Base-by-base conservation (phyloP, 2,113 vertebrate genomes). In the Nestor notabilis region DNA sequence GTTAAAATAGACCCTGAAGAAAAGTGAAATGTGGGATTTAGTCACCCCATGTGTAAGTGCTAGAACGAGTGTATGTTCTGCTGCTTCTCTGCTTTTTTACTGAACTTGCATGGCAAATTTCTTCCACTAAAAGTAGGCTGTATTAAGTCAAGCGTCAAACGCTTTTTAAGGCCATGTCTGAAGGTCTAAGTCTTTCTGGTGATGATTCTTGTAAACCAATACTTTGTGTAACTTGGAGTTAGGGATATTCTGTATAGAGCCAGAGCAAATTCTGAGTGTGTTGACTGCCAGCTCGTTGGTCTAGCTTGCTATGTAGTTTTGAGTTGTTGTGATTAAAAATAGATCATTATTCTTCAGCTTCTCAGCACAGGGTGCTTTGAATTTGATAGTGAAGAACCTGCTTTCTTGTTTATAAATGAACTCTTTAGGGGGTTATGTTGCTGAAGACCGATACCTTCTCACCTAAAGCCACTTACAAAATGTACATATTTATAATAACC, bases 401-500 rank as follows among this genome's bases (percentile, higher is more conserved):
- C 39, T 83, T 91, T 86, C 28, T 10, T 90, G 35, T 75, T 29
- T 74, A 11, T 18, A 55, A 91, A 80, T 83, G 71, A 96, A 83
- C n/a, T 63, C 61, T 52, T 74, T 53, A 29, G 10, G 83, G 50
- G 55, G 19, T 88, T 93, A n/a, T 58, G 74, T n/a, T 96, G 79
- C 66, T 95, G 71, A 87, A 60, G 58, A 74, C 0, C 0, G 50
- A 46, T 72, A 80, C 74, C 41, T 95, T 86, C 96, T 93, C 87
- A 97, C 80, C 78, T 83, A 87, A 93, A 77, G 50, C 71, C 70
- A 39, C 88, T 97, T 96, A 64, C 55, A 80, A 76, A 69, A 47
- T 69, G 88, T 92, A 70, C 83, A 83, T 97, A 97, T 97, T 97
- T 97, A 93, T 97, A 96, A 97, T 90, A 94, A 97, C 96, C 95